Base-by-base conservation (phyloP, 2,888 invertebrate species). In the Neelides folsomi region DNA sequence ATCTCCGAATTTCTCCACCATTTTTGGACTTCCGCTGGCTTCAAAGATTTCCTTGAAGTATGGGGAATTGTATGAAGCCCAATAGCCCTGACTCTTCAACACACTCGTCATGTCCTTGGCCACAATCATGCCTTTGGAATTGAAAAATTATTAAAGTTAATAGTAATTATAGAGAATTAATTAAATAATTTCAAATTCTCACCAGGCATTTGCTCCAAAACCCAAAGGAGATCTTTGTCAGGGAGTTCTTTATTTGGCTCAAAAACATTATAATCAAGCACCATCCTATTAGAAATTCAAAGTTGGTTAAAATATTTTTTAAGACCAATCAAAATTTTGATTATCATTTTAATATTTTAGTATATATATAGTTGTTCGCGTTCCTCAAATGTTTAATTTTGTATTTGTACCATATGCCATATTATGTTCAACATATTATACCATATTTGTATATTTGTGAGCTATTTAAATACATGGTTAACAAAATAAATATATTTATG, bases 121-220 rank as follows among this genome's bases (percentile, higher is more conserved):
- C 56, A 76, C 76, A 1, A 79, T 75, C n/a, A 76, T 70, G 0
- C 79, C 63, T 64, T 37, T 12, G 42, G 20, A 48, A 19, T 9
- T 37, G 12, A 27, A 10, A 27, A 15, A 49, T 45, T 19, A 52
- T 5, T 10, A 51, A 41, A 9, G 10, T 7, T 16, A 20, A 13
- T 47, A n/a, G 34, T 27, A 20, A 20, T n/a, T 19, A 12, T 13
- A 4, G 9, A 38, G 7, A 38, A 48, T 19, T n/a, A 27, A 3
- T 13, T 8, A 19, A 19, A 41, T 8, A 50, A 37, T 18, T 27
- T 9, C 44, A 38, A 44, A 13, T 39, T 2, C 19, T 35, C 66
- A 7, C 74, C 76, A 0, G 83, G 81, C 34, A 82, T 72, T 66
- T 92, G 92, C 69, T 93, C 92, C 2, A 85, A 72, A 39, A 90